phyloP scores from a whole-genome alignment of 1,140 invertebrate species.

The Calosoma granatense region DNA sequence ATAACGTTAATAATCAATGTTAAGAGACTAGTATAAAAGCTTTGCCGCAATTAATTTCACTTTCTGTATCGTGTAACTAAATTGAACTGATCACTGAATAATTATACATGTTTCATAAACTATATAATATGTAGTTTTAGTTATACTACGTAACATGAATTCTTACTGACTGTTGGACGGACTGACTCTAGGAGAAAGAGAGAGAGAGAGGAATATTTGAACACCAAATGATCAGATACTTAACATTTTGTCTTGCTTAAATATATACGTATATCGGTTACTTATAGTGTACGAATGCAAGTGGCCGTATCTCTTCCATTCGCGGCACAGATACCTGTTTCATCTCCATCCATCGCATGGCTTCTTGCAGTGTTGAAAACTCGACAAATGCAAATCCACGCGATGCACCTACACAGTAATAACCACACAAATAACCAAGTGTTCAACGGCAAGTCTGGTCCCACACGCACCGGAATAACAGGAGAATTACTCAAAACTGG shows the following conservation, averaged over 20 bases:
- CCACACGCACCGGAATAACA: conserved; percentile 1
- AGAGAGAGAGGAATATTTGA: no score
- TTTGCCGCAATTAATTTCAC: not conserved
- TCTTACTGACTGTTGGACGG: no score
- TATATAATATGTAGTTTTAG: no score
- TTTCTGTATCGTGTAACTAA: not conserved
- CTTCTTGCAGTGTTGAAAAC: conserved; percentile 82
- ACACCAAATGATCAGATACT: not conserved
- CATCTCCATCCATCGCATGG: conserved; percentile 84
- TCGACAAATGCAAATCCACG: conserved; percentile 93
- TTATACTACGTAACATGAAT: no score
- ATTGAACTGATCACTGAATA: no score
- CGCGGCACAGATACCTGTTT: conserved; percentile 64
- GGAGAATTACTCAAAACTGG: no score
- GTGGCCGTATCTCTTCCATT: conserved; percentile 1
- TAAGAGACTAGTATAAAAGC: not conserved
- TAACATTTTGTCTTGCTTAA: no score
- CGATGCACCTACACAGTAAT: conserved; percentile 63
- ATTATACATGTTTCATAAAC: no score
- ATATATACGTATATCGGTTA: no score
- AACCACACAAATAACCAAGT: conserved; percentile 33
- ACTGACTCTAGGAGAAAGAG: not conserved
- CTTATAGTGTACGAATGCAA: not conserved
- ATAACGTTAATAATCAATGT: no score
- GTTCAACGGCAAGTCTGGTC: not conserved